Evolutionary conservation across 92 coral and sea anemone genomes (phyloP), one percentile per base, ranked within the genome.

Genomic region (Heliopora coerulea): DNA sequence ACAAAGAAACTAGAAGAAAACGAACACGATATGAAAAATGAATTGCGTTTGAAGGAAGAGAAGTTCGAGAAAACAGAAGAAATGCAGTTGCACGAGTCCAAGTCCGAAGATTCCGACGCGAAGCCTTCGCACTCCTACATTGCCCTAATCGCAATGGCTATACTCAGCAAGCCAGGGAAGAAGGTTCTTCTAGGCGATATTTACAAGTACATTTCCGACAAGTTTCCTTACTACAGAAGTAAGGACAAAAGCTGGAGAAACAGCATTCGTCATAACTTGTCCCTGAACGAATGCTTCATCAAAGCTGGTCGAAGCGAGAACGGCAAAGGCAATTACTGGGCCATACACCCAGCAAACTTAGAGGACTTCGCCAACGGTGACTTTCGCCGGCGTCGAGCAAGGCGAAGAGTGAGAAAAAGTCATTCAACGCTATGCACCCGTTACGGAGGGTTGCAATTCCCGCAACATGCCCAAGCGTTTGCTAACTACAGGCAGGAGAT

Each of bases 211-310:
- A 95, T 95, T 75, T 90, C 99, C 1, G 96, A 90, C 17, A 95
- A 90, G 79, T 95, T 85, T 56, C 99, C 96, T 6, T 95, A 95
- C 70, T 95, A 95, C 68, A 75, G 96, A 2, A 95, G 91, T 81
- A 95, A 95, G 74, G 99, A 95, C 87, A 95, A 95, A 76, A 89
- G 96, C 54, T 95, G 99, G 99, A 66, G 99, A n/a, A 95, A 95
- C 84, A 95, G 99, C 60, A 95, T 95, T 19, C 61, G 99, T 1
- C 99, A 95, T 19, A 95, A 95, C 79, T 61, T 95, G 54, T 95
- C 99, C 49, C 83, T 95, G 18, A 95, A 95, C 83, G 99, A 95
- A 58, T 95, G 99, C 74, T 95, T 95, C 60, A 95, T 95, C 56
- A 95, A 95, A 54, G 96, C 96, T 0, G 99, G 99, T 56, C 84